Evolutionary conservation across 2,888 invertebrate genomes (phyloP), one percentile per base, ranked within the genome.

Genomic region (Alcis repandata): DNA sequence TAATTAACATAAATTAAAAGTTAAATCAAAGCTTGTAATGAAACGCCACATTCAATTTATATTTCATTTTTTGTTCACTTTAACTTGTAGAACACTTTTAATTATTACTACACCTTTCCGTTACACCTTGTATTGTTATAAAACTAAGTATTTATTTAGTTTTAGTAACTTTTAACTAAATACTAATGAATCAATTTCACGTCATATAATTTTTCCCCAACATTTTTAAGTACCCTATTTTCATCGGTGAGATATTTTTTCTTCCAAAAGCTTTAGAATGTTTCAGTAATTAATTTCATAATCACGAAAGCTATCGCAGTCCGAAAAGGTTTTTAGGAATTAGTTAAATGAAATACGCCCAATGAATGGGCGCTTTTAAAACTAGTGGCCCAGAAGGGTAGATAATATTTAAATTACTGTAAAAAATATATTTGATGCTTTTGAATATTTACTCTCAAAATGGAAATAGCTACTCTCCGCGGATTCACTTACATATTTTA

Each of bases 281-380:
- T 48, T 49, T n/a, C 32, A 56, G 49, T 59, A 59, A 65, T 64
- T 64, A 59, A 59, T 65, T 65, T 56, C 15, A 64, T 54, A 59
- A 59, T 51, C 43, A 10, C 52, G 48, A 63, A 63, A 46, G 64
- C 56, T 45, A 60, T 60, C 54, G 56, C 53, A 8, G 33, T 9
- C 33, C 32, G 63, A 59, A 59, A 56, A 56, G 58, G 40, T 58
- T 45, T 63, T 58, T 46, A 59, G 59, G 49, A 59, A 65, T 65
- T 65, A 65, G 54, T 10, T 38, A 48, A 59, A 63, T 33, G 58
- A 49, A 63, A 59, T 43, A 45, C 57, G 54, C 11, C 46, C 19
- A 17, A 58, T 63, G 57, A 63, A 45, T 27, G 10, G 27, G 52
- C 52, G 51, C n/a, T 58, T 63, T 52, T 58, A 13, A 15, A 51